Evolutionary conservation across 2,113 vertebrate species (phyloP), one percentile per base, ranked within the genome.

Genomic region (Eulemur rufifrons): DNA sequence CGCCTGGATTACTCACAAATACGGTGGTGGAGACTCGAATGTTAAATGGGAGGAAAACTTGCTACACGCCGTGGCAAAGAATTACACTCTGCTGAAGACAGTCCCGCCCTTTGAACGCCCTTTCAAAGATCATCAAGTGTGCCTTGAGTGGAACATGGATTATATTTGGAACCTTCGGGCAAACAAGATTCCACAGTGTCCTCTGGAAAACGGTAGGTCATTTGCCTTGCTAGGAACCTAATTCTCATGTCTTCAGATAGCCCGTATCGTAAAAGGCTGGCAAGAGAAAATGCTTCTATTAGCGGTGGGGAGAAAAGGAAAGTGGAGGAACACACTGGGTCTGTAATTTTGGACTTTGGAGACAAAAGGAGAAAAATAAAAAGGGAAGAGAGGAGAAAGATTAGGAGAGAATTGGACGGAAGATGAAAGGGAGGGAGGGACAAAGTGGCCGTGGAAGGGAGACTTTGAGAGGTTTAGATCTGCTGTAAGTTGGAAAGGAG

Each of bases 71-170:
- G 92, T 98, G 50, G 98, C 98, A 2, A 99, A 97, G 96, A 98
- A 99, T 45, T 98, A 98, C 91, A 99, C 98, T 13, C 98, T 98
- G 94, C 98, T 99, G 91, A 97, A 98, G 97, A 97, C 98, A 0
- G 96, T 98, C 80, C 99, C 98, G 0, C 98, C 98, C 68, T 99
- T 99, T 11, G 94, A 99, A 52, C 98, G 99, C 63, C 99, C 99
- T 0, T 97, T 98, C 89, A 99, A 98, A 97, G 99, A 99, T 52
- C 98, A 99, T 95, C 98, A 98, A 71, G 98, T 97, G 82, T 99
- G 99, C 94, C 98, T 98, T 64, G 99, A 99, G 37, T 99, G 99
- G 99, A 98, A 98, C 50, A 96, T 98, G 94, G 99, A 98, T 86
- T 99, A 99, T 73, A 96, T 98, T 74, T 99, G 99, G 99, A 99